These are phyloP conservation scores for Lithophane ornitopus DNA, from an alignment of 2,888 invertebrate species.

Conservation along the genomic window DNA sequence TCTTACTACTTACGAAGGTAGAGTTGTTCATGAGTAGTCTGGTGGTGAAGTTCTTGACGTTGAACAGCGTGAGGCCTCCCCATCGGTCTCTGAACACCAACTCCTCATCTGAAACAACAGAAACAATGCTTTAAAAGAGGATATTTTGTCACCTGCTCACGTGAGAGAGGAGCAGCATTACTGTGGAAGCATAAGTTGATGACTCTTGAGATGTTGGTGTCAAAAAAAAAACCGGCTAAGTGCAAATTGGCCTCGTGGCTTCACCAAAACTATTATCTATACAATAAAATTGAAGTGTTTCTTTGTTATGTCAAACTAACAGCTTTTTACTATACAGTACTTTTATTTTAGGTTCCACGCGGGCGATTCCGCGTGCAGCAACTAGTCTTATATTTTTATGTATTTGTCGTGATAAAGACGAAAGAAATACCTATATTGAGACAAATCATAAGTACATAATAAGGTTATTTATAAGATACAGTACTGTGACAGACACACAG, in stretches of 20 bases:
- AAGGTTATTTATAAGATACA: background rate
- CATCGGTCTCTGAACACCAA: slow-evolving; percentile 94
- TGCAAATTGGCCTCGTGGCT: background rate
- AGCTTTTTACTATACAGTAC: too few relatives aligned
- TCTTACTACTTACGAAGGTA: slow-evolving; percentile 93
- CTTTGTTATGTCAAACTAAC: too few relatives aligned
- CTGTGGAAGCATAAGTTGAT: background rate
- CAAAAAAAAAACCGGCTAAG: background rate
- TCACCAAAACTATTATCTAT: background rate
- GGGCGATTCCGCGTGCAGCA: too few relatives aligned
- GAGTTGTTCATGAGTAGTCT: slow-evolving; percentile 95
- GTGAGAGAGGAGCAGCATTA: background rate
- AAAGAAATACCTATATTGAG: too few relatives aligned
- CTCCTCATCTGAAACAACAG: slow-evolving; percentile 93
- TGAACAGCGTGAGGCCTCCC: slow-evolving; percentile 95
- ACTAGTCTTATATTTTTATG: background rate
- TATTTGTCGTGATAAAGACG: background rate
- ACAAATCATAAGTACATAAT: background rate
- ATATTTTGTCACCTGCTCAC: too few relatives aligned
- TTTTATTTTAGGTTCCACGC: too few relatives aligned
- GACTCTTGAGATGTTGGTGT: background rate
- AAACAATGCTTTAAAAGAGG: slow-evolving; percentile 1
- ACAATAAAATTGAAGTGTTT: too few relatives aligned
- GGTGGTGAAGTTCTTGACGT: slow-evolving; percentile 94
- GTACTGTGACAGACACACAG: background rate